Conservation (phyloP, 2,888 invertebrate species). For the Andrena praecox region DNA sequence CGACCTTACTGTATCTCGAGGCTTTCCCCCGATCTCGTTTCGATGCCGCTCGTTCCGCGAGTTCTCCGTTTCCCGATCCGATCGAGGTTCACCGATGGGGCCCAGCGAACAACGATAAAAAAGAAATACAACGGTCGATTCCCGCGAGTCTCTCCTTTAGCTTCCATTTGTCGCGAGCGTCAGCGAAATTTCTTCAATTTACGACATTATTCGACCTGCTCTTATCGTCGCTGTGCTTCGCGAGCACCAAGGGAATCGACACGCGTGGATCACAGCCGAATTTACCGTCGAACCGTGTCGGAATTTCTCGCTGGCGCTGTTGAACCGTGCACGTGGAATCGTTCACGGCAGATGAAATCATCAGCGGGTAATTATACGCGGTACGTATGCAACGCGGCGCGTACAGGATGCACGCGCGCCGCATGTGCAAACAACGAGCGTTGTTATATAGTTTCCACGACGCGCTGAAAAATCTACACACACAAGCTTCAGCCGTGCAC, state of each 20-base stretch:
- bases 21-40: neutral
- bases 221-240: neutral
- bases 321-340: neutral
- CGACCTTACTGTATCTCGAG: neutral
- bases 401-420: slow-evolving; percentile 4
- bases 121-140: neutral
- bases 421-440: slow-evolving; percentile 12
- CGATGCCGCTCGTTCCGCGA: neutral
- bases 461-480: neutral
- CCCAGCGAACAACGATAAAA: neutral
- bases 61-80: neutral
- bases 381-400: slow-evolving; percentile 10
- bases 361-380: slow-evolving; percentile 7
- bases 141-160: neutral
- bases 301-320: neutral
- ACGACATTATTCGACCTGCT: neutral
- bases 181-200: neutral
- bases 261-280: neutral
- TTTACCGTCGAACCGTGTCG: neutral
- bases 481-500: neutral
- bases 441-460: neutral
- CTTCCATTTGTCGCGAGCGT: neutral
- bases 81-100: neutral
- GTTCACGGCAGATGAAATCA: slow-evolving; percentile 15
- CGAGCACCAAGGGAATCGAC: too few relatives aligned